Evolutionary conservation across 1,140 invertebrate genomes (phyloP).

Genomic region (Polyergus mexicanus): DNA sequence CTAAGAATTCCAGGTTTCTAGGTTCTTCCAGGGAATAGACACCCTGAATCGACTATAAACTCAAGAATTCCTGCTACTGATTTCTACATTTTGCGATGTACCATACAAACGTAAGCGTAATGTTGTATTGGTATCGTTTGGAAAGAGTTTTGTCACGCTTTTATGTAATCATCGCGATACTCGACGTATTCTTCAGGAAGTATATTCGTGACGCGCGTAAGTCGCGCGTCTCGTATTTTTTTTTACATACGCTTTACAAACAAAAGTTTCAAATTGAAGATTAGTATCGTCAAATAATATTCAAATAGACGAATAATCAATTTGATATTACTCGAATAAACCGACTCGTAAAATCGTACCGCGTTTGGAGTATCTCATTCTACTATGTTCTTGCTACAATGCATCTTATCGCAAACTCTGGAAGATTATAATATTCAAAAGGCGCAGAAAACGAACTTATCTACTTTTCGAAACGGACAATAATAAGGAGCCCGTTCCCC

Average conservation of each 20-base stretch:
- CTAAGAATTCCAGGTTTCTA: no score
- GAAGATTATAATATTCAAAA: background rate
- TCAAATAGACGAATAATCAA: background rate
- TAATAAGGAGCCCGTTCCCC: constrained; percentile 54
- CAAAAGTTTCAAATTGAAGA: background rate
- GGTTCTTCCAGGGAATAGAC: no score
- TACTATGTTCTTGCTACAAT: constrained; percentile 19
- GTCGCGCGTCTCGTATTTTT: background rate
- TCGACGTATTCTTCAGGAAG: background rate
- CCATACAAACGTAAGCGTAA: no score
- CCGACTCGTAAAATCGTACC: constrained; percentile 18
- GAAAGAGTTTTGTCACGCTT: constrained; percentile 1
- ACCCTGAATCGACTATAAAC: background rate
- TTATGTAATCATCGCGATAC: constrained; percentile 16
- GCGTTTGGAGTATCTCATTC: constrained; percentile 31
- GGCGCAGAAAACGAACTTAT: background rate
- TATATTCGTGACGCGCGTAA: background rate
- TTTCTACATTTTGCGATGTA: constrained; percentile 2
- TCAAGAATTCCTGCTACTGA: constrained; percentile 6
- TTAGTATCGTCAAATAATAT: background rate
- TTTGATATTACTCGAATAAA: constrained; percentile 68
- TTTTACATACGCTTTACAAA: background rate
- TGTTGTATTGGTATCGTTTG: background rate
- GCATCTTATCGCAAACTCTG: background rate
- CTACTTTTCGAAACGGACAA: background rate